Evolutionary conservation across 2,113 vertebrate genomes (phyloP).

Genomic region (Coptodon rendalli): DNA sequence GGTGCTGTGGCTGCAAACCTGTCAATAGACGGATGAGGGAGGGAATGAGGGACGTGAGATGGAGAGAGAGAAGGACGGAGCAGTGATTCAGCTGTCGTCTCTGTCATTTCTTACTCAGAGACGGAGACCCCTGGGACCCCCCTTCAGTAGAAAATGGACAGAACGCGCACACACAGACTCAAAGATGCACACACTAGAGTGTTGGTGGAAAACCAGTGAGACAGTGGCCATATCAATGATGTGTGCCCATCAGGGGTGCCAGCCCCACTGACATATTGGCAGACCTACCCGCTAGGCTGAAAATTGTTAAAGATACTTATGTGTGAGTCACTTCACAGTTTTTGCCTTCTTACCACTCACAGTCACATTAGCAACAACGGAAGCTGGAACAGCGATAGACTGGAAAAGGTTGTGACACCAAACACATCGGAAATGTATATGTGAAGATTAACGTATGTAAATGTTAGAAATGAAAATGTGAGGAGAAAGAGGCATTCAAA

Average conservation of each 20-base stretch:
- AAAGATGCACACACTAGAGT: neutral
- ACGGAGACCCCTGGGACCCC: conserved; percentile 37
- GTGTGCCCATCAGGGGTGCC: neutral
- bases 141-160: conserved; percentile 36
- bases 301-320: conserved; percentile 27
- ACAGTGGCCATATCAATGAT: conserved; percentile 26
- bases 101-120: conserved; percentile 61
- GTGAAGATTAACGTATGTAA: neutral
- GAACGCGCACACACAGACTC: neutral
- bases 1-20: conserved; percentile 29
- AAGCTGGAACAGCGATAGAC: neutral
- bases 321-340: neutral
- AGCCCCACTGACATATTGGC: conserved; percentile 5
- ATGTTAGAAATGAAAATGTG: neutral
- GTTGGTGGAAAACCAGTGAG: conserved; percentile 7
- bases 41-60: neutral
- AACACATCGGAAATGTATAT: neutral
- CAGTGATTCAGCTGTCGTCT: conserved; percentile 48
- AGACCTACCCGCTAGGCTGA: neutral
- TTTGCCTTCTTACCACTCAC: neutral
- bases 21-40: conserved; percentile 28
- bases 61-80: neutral
- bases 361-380: neutral
- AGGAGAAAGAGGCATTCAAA: neutral
- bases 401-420: neutral